These are phyloP conservation scores for Psittacara wagleri DNA, from an alignment of 2,113 vertebrate species.

Conservation along the genomic window DNA sequence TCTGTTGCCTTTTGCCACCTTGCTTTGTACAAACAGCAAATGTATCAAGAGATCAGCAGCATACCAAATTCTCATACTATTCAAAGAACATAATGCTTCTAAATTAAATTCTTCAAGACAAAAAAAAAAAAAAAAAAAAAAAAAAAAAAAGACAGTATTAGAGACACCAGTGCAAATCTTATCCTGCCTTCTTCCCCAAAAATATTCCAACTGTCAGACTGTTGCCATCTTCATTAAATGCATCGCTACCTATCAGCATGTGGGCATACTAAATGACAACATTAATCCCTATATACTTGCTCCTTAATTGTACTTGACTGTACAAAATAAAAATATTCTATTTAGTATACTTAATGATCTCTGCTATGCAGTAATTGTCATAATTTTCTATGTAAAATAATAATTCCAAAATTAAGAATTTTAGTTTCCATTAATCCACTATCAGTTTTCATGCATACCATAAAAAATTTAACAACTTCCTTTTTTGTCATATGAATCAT, in stretches of 20 bases:
- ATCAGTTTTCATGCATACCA: not conserved
- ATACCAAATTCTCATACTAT: not conserved
- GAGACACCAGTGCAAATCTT: not conserved
- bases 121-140: not conserved
- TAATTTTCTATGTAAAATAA: not conserved
- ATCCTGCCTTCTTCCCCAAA: not conserved
- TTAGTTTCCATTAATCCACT: not conserved
- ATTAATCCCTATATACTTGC: not conserved
- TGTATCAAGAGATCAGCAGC: not conserved
- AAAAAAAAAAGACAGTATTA: not conserved
- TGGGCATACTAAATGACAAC: not conserved
- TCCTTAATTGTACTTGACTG: not conserved
- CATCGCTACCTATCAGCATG: not conserved
- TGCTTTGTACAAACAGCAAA: not conserved
- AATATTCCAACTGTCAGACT: not conserved
- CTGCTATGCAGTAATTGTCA: not conserved
- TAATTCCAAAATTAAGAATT: not conserved
- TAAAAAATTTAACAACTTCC: not conserved
- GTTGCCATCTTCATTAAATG: not conserved
- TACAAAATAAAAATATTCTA: not conserved
- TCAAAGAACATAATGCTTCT: not conserved
- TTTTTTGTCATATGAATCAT: not conserved
- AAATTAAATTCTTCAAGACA: not conserved
- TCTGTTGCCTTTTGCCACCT: not conserved
- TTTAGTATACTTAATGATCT: not conserved